Base-by-base conservation (phyloP, 2,113 vertebrate genomes). In the Naja naja region DNA sequence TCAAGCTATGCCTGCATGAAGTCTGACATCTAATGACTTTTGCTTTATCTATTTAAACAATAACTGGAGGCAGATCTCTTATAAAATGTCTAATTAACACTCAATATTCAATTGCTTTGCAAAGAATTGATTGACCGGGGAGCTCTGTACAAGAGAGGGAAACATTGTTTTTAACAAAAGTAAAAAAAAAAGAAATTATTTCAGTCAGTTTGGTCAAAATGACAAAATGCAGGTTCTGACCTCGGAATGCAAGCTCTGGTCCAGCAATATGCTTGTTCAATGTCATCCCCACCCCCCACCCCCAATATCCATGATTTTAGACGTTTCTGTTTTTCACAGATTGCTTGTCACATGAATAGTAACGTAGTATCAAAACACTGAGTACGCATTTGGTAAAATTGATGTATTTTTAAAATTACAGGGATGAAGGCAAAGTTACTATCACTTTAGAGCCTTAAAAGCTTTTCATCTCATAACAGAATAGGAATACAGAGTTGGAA, bases 41-140 rank as follows among this genome's bases (percentile, higher is more conserved):
- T 96, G 94, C 94, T 95, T 96, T 91, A 96, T 96, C 93, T 94
- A 64, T 94, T 96, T 94, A 94, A 93, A 53, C 96, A 96, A 92
- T 93, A 95, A 96, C 96, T 92, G 74, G 95, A 92, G 93, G 96
- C 94, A 95, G 95, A 92, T 86, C 87, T 94, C 94, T 96, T 95
- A 95, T 96, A 95, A 96, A 92, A 95, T 91, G 92, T 47, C 95
- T 96, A 94, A 97, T 96, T 97, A 97, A 94, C 95, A 95, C 93
- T 14, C 93, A 93, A 91, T 25, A 60, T 88, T 94, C 93, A 93
- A 89, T 87, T 96, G 89, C 0, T 85, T 94, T 92, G 94, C 54
- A 0, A 89, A 93, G 69, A 89, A 94, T 30, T 87, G 55, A 93
- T 18, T 85, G 94, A 85, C 95, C 49, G 86, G 23, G 93, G 90